Percentiles rank a stretch among this genome's conserved stretches.
Conservation (phyloP, 1,140 invertebrate genomes). For the Oscheius sp. region DNA sequence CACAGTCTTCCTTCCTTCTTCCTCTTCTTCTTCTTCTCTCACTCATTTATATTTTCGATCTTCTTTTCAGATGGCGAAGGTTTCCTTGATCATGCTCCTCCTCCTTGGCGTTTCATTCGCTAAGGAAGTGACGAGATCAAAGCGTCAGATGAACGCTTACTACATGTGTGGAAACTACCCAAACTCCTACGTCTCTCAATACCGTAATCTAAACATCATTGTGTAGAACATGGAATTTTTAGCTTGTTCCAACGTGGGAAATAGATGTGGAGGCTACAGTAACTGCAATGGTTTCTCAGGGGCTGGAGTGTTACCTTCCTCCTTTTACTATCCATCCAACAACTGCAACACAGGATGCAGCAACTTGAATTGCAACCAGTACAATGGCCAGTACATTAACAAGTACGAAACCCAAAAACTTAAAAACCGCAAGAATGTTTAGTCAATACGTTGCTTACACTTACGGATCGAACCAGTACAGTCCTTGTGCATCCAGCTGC, state of each 20-base stretch:
- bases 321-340: neutral
- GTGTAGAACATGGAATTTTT: neutral
- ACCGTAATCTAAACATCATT: neutral
- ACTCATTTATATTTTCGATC: too few species aligned
- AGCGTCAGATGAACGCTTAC: slow-evolving; percentile 6
- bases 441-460: neutral
- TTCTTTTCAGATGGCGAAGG: too few species aligned
- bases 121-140: neutral
- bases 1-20: too few species aligned
- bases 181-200: neutral
- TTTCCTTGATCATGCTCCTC: neutral
- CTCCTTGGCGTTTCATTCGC: neutral
- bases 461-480: slow-evolving; percentile 4
- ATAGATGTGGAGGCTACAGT: neutral
- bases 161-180: slow-evolving; percentile 6
- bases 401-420: neutral
- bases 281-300: neutral
- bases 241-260: neutral
- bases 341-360: neutral
- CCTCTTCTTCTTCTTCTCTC: too few species aligned
- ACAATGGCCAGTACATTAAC: neutral
- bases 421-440: neutral
- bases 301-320: neutral
- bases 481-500: neutral
- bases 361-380: neutral